Percentiles rank a stretch among this genome's conserved stretches.
Conservation (phyloP, 2,113 vertebrate genomes). For the Hippocampus comes region DNA sequence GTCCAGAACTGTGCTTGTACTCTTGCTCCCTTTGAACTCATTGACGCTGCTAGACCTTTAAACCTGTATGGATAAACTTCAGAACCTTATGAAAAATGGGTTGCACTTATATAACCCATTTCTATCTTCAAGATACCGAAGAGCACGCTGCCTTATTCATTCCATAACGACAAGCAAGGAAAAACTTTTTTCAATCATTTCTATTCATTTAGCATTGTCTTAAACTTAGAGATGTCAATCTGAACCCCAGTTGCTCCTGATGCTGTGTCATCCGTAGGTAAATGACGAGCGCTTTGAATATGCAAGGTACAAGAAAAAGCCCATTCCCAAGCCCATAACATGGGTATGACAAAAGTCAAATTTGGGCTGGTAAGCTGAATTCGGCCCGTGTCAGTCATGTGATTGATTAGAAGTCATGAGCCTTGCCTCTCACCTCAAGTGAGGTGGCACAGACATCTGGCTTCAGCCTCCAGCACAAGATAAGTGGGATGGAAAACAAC, state of each 20-base stretch:
- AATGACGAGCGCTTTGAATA: no score
- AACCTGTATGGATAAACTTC: background rate
- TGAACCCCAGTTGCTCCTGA: no score
- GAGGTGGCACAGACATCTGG: background rate
- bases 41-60: background rate
- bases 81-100: background rate
- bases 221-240: background rate
- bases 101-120: background rate
- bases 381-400: background rate
- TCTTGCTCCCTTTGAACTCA: background rate
- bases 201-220: background rate
- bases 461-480: background rate
- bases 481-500: background rate
- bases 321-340: background rate
- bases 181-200: background rate
- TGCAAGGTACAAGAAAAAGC: no score
- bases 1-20: background rate
- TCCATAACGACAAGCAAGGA: background rate
- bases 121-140: background rate
- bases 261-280: no score
- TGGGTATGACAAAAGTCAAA: background rate
- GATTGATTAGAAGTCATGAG: background rate
- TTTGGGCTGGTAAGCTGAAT: background rate
- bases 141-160: background rate
- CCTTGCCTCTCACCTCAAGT: background rate